A percentile compares a stretch with the other conserved stretches of the same genome.
Conservation (phyloP, 2,888 invertebrate species). For the Altica lythri region DNA sequence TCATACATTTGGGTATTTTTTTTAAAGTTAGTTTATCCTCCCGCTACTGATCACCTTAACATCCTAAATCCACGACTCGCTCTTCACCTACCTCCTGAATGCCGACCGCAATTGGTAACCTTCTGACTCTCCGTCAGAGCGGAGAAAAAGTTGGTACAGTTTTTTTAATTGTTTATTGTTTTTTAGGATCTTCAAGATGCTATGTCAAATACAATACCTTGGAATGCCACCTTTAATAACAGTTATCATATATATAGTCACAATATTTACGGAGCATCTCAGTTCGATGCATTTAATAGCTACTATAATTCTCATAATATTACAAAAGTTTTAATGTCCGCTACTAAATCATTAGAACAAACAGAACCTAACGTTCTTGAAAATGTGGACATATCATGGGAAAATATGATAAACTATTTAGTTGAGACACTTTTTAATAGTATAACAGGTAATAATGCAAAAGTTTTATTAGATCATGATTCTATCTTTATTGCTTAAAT, state of each 20-base stretch:
- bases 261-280: constrained; percentile 63
- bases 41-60: no score
- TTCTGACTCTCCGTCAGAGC: no score
- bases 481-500: no score
- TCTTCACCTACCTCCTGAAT: no score
- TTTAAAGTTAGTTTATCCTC: no score
- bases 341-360: constrained; percentile 38
- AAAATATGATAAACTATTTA: constrained; percentile 61
- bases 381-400: constrained; percentile 65
- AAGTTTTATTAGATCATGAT: no score
- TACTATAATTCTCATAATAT: constrained; percentile 27
- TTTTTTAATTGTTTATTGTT: no score
- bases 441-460: no score
- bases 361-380: constrained; percentile 55
- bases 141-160: no score
- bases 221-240: constrained; percentile 54
- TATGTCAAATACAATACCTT: constrained; percentile 60
- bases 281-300: constrained; percentile 39
- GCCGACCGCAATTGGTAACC: no score
- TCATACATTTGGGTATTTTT: no score
- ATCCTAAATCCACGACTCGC: no score
- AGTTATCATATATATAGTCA: constrained; percentile 58
- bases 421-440: constrained; percentile 49
- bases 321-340: constrained; percentile 40
- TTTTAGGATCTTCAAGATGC: constrained; percentile 54